These are phyloP conservation scores for Dicrurus megarhynchus DNA, from an alignment of 2,113 vertebrate species.

Conservation along the genomic window DNA sequence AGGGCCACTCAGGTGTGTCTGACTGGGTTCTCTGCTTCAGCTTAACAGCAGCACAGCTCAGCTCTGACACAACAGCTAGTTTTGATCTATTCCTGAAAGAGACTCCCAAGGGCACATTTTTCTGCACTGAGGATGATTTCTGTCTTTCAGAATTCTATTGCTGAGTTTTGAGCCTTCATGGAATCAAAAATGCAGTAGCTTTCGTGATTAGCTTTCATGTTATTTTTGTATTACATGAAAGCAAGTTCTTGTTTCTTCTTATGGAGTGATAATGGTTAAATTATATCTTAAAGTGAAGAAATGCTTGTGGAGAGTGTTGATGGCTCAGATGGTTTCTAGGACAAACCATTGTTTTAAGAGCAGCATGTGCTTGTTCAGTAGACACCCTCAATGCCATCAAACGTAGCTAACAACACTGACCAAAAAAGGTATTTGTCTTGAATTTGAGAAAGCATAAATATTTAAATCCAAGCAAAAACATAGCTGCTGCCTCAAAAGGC, in stretches of 20 bases:
- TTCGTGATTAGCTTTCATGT: background rate
- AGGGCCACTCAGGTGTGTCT: background rate
- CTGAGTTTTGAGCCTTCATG: background rate
- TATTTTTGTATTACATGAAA: background rate
- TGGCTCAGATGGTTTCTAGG: background rate
- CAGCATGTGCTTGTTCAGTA: background rate
- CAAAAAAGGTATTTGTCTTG: conserved; percentile 18
- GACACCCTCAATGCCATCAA: background rate
- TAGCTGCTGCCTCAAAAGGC: background rate
- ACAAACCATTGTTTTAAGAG: conserved; percentile 24
- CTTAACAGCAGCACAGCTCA: background rate
- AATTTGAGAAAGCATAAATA: conserved; percentile 21
- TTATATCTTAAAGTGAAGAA: background rate
- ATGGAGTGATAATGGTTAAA: background rate
- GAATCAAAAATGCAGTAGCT: background rate
- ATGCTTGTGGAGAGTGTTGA: background rate
- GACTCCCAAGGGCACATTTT: background rate
- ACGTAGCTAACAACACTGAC: background rate
- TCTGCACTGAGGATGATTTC: background rate
- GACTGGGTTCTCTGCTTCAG: background rate
- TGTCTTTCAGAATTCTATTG: background rate
- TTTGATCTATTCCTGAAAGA: background rate
- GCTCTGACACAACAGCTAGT: background rate
- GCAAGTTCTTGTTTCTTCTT: background rate
- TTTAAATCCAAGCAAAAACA: conserved; percentile 19